Base-by-base conservation (phyloP, 2,797 vertebrate species). In the Astyanax mexicanus region DNA sequence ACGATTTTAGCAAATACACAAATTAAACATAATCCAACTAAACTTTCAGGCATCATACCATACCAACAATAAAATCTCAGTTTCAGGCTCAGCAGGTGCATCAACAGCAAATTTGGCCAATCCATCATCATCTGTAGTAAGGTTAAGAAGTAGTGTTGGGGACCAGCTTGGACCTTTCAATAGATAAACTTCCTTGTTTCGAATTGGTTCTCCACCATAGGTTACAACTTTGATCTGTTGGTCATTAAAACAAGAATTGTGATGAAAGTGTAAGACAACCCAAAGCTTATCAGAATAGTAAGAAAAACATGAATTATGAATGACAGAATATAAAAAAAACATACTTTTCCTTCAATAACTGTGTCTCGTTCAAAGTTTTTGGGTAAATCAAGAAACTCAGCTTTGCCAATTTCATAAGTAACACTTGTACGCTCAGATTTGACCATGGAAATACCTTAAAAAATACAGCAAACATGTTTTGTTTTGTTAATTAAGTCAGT, bases 81-180 rank as follows among this genome's bases (percentile, higher is more conserved):
- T 60, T 0, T 10, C 6, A 35, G 74, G 49, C 38, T 37, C 4
- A 13, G 7, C 0, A 0, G 80, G 17, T 1, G 87, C 84, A 51
- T 78, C 69, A 0, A 92, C 3, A 10, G 87, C 84, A 79, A 93
- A 93, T 1, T 15, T 3, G n/a, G 89, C 87, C 0, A 88, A 3
- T 19, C 92, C 92, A 1, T 87, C 5, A 1, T 12, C 38, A 75
- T 90, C 77, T 1, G 91, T 91, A 9, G 90, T 92, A 12, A 92
- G 84, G 55, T 89, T 92, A 25, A 80, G 69, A 0, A 86, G 17
- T 4, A 0, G 23, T 1, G 4, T 17, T n/a, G 37, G 0, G 0
- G 57, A 6, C 86, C 86, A 85, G 0, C 0, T n/a, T 7, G 58
- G 3, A 1, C 81, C 83, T 42, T 83, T 67, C 9, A 81, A 85